A percentile compares a stretch with the other conserved stretches of the same genome.
Evolutionary conservation across 2,888 invertebrate genomes (phyloP).

Genomic region (Agapostemon virescens): DNA sequence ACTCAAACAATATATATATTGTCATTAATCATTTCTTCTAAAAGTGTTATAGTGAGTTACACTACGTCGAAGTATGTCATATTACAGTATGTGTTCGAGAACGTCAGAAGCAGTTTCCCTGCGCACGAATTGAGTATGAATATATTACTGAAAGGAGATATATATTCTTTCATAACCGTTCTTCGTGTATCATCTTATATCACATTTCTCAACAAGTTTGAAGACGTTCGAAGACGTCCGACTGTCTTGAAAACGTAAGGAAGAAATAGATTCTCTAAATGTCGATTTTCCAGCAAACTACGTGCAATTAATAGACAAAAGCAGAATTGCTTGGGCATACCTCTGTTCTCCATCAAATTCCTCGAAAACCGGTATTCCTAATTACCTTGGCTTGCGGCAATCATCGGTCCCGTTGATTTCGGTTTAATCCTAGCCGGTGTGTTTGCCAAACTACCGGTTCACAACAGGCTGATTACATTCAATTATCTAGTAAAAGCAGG

Average conservation of each 20-base stretch:
- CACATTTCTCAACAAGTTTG: neutral
- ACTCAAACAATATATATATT: no score
- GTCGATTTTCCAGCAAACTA: no score
- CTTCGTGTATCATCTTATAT: no score
- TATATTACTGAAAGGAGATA: neutral
- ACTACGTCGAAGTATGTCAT: neutral
- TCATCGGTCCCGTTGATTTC: neutral
- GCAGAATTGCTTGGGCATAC: neutral
- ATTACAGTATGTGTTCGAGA: neutral
- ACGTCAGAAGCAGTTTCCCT: neutral
- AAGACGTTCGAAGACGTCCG: neutral
- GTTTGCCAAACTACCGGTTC: neutral
- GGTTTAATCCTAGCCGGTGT: neutral
- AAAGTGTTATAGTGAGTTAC: no score
- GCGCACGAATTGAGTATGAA: no score
- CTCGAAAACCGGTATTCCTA: neutral
- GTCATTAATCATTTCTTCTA: no score
- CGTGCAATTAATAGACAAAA: neutral
- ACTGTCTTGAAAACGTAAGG: no score
- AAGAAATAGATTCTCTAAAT: no score
- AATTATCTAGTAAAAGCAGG: neutral
- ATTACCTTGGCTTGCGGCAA: neutral
- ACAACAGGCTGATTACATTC: neutral
- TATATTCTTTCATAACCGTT: no score
- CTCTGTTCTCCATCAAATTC: neutral